Percentiles rank a stretch among this genome's conserved stretches.
Conservation (phyloP, 2,888 invertebrate species). For the Leptopterna dolabrata region DNA sequence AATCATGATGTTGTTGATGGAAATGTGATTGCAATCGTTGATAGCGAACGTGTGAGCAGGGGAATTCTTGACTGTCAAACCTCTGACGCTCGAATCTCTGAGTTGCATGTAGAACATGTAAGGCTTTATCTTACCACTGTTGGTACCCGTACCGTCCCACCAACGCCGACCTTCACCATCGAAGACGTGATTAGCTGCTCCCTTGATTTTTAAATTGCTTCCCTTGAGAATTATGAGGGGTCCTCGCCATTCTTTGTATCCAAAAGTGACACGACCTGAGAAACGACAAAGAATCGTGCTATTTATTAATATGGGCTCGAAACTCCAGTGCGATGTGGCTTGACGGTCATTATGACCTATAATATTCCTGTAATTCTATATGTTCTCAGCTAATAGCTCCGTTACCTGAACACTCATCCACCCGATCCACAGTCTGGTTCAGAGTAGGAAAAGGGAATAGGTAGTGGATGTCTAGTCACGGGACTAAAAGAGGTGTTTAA, state of each 20-base stretch:
- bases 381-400: too few relatives aligned
- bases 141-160: slow-evolving; percentile 15
- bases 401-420: too few relatives aligned
- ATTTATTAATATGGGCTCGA: too few relatives aligned
- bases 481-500: too few relatives aligned
- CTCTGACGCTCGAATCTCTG: background rate
- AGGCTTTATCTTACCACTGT: slow-evolving; percentile 2
- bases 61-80: background rate
- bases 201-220: background rate
- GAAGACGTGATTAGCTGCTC: background rate
- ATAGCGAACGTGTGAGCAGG: background rate
- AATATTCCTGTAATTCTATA: too few relatives aligned
- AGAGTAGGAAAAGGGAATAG: too few relatives aligned
- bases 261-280: background rate
- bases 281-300: too few relatives aligned
- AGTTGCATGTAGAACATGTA: background rate
- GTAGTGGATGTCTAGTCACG: too few relatives aligned
- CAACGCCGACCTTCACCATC: slow-evolving; percentile 20
- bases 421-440: too few relatives aligned
- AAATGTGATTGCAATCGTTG: background rate
- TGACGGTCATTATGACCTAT: too few relatives aligned
- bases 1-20: background rate
- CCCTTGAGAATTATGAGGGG: background rate
- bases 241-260: slow-evolving; percentile 22
- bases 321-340: too few relatives aligned